Conservation (phyloP, 2,113 vertebrate species). For the Pitta sordida region DNA sequence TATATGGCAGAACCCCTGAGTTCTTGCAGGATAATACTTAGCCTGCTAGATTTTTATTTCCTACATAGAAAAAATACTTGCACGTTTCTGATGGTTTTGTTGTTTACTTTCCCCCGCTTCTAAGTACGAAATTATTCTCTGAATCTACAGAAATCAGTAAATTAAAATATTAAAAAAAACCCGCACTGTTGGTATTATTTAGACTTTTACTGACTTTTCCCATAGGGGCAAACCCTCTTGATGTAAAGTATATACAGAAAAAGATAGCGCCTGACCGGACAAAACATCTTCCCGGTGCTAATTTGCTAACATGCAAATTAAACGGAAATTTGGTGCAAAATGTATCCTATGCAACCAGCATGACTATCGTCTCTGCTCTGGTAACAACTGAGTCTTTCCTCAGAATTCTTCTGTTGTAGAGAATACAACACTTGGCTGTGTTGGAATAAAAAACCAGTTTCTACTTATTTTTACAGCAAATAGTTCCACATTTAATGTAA, state of each 20-base stretch:
- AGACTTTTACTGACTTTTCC: not conserved
- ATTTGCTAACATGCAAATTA: not conserved
- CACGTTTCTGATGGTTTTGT: not conserved
- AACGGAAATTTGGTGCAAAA: not conserved
- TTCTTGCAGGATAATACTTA: not conserved
- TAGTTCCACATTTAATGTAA: not conserved
- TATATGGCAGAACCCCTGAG: not conserved
- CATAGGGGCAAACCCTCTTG: not conserved
- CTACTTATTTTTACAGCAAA: not conserved
- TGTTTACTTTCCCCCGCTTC: not conserved
- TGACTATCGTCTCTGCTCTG: not conserved
- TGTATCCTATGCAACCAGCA: not conserved
- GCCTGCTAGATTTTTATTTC: not conserved
- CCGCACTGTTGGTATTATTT: not conserved
- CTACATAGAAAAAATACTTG: not conserved
- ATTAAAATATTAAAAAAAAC: not conserved
- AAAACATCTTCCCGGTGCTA: not conserved
- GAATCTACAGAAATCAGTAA: not conserved
- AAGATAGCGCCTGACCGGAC: not conserved
- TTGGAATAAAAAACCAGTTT: not conserved
- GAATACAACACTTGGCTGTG: not conserved
- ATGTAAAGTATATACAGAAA: not conserved
- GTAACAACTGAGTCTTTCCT: not conserved
- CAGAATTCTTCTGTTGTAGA: not conserved
- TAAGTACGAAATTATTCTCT: not conserved